Base-by-base conservation (phyloP, 1,140 invertebrate species). In the Cyclina sinensis region DNA sequence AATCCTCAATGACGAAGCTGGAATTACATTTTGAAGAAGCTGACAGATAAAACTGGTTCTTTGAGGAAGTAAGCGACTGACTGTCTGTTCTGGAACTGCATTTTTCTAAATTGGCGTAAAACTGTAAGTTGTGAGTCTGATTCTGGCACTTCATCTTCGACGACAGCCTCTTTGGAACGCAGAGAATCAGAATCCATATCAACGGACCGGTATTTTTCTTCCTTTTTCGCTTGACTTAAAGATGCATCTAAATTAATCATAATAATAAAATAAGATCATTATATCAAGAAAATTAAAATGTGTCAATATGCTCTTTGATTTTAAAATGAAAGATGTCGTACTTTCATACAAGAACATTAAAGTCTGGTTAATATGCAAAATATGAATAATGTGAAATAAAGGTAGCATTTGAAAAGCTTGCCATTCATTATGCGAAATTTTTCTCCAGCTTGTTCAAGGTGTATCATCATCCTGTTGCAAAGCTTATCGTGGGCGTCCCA, bases 401-500 rank as follows among this genome's bases (percentile, higher is more conserved):
- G n/a, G n/a, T n/a, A n/a, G n/a, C 43, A 43, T 43, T 14, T 43
- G 43, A 43, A 43, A 43, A 43, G 14, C 43, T 43, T 43, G 73
- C 78, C 79, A 39, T 82, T 88, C 68, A 74, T 62, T 3, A 81
- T 32, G 11, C 68, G 70, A 70, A 92, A 93, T 73, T 92, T 94
- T 37, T 91, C 85, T 51, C 91, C 91, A 5, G 98, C 98, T 90
- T 98, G 97, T 92, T 98, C 97, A 68, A 99, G 96, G 94, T 99
- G 98, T 39, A 97, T 97, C 54, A 98, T 96, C 1, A 99, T 95
- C 86, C 98, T 97, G 35, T 97, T 96, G 93, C 98, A 99, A 11
- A 99, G 95, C 0, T 97, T 96, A 92, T 99, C 98, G 0, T 97
- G 96, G 0, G 97, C 97, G 76, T 97, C 97, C 91, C 97, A 97